Evolutionary conservation across 2,797 vertebrate genomes (phyloP).

Genomic region (Urosaurus nigricauda): DNA sequence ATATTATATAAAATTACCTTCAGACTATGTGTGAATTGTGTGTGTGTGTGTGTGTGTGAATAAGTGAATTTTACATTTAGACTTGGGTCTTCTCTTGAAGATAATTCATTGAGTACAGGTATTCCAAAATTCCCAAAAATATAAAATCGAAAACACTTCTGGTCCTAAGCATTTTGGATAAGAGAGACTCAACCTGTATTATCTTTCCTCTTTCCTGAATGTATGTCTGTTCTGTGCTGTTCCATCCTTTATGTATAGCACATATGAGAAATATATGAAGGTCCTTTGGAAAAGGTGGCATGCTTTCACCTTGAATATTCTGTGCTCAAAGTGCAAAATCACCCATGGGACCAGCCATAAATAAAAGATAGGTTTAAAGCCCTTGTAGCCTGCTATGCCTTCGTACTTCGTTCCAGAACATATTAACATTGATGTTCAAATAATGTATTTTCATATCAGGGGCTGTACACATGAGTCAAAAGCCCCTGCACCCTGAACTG

Average conservation of each 20-base stretch:
- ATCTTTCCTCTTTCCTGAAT: neutral
- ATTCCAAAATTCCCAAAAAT: too few species aligned
- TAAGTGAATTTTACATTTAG: too few species aligned
- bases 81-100: too few species aligned
- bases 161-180: too few species aligned
- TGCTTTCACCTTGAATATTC: neutral
- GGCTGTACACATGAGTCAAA: too few species aligned
- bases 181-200: too few species aligned
- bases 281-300: neutral
- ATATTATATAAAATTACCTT: too few species aligned
- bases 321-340: neutral
- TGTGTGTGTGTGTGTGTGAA: too few species aligned
- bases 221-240: neutral
- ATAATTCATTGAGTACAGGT: too few species aligned
- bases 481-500: too few species aligned
- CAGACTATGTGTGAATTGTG: too few species aligned
- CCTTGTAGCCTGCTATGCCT: neutral
- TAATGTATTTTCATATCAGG: slow-evolving; percentile 7
- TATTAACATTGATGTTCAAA: neutral
- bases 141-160: too few species aligned
- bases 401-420: slow-evolving; percentile 8
- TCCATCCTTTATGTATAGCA: neutral
- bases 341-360: neutral
- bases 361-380: neutral
- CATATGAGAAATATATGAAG: neutral